Evolutionary conservation across 2,113 vertebrate genomes (phyloP).

Genomic region (Mormoops blainvillei): DNA sequence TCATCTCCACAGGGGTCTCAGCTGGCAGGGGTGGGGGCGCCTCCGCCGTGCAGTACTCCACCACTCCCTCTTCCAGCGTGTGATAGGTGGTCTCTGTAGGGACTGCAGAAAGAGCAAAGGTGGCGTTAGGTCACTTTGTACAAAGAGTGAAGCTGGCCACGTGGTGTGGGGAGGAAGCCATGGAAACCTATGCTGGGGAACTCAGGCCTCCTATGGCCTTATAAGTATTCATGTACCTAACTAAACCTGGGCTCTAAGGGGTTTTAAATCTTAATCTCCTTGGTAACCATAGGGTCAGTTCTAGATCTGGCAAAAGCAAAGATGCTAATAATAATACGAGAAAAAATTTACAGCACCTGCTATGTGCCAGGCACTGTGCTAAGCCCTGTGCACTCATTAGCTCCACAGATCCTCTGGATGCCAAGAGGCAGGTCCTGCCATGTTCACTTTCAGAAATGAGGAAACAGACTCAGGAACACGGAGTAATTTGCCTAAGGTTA

Average conservation of each 20-base stretch:
- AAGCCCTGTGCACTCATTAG: not conserved
- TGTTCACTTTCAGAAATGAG: not conserved
- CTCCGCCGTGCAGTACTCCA: constrained; percentile 95
- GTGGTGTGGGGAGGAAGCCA: not conserved
- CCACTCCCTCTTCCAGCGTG: constrained; percentile 91
- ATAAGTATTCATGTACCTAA: not conserved
- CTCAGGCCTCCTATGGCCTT: not conserved
- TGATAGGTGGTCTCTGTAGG: constrained; percentile 91
- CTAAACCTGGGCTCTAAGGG: not conserved
- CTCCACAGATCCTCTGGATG: not conserved
- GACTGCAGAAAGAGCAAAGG: constrained; percentile 75
- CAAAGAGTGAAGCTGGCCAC: not conserved
- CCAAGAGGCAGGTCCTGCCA: not conserved
- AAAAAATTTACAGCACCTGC: not conserved
- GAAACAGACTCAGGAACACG: not conserved
- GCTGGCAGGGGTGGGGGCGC: constrained; percentile 80
- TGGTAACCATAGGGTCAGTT: not conserved
- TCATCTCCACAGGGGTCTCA: constrained; percentile 89
- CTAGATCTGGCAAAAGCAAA: not conserved
- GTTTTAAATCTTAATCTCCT: not conserved
- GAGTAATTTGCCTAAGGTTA: not conserved
- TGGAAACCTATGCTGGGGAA: not conserved
- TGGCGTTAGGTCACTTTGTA: not conserved
- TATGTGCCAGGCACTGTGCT: not conserved
- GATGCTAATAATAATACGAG: not conserved